Base-by-base conservation (phyloP, 2,113 vertebrate genomes). In the Miniopterus natalensis region DNA sequence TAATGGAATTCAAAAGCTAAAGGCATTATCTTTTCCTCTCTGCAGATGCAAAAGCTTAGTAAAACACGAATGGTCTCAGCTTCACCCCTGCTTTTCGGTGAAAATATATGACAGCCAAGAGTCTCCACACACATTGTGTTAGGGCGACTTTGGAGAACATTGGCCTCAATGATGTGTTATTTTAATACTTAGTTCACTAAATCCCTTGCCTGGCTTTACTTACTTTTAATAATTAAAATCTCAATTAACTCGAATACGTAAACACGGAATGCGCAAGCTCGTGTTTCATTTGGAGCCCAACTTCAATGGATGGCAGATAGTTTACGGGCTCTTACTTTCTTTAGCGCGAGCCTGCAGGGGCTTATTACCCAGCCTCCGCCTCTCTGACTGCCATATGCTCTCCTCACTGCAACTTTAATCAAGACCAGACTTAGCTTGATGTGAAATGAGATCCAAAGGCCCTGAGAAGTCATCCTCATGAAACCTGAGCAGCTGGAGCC, bases 231-330 rank as follows among this genome's bases (percentile, higher is more conserved):
- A 98, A 98, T 97, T 97, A 94, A 97, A 97, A 96, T 84, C 11
- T 88, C 96, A 95, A 90, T 96, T 96, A 97, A 92, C 95, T 97
- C 84, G 95, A 95, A 88, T 94, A 71, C 79, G 96, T 95, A 98
- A 98, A 98, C 96, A 96, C 61, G 96, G 97, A 97, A 87, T 45
- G 78, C 94, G 94, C 84, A 93, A 96, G 96, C 90, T 98, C 59
- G 13, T 92, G 95, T 98, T 98, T 98, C 96, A 96, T 96, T 97
- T 93, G 97, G 95, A 98, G 86, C 51, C 71, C 95, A 90, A 97
- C 98, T 98, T 97, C 98, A 97, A 98, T 80, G 97, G 94, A 59
- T 31, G 92, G 92, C 96, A 97, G 98, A 97, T 97, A 93, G 97
- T 98, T 98, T 98, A 97, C 75, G 47, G 92, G 88, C 81, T 90